A percentile compares a stretch with the other conserved stretches of the same genome.
These are phyloP conservation scores for Pungitius pungitius DNA, from an alignment of 2,113 vertebrate genomes.

Conservation along the genomic window DNA sequence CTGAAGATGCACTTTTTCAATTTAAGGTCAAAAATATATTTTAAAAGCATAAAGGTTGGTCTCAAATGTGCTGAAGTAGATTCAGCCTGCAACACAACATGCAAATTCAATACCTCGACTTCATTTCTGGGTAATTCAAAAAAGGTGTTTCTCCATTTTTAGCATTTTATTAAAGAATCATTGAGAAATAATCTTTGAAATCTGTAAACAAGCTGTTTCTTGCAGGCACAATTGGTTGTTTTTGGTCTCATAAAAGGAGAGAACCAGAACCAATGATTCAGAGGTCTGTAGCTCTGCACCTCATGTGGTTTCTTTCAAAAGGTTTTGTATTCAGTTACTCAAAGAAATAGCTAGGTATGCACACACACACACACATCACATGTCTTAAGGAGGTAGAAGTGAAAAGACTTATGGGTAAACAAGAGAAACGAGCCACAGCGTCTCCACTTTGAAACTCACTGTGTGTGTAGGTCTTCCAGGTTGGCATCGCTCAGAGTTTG, in stretches of 20 bases:
- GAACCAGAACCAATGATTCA: neutral
- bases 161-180: neutral
- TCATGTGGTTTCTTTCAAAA: neutral
- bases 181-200: neutral
- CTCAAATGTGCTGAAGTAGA: neutral
- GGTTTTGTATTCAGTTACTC: neutral
- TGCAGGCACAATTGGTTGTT: neutral
- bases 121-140: neutral
- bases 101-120: neutral
- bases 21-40: neutral
- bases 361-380: neutral
- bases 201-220: neutral
- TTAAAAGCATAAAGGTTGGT: neutral
- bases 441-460: constrained; percentile 69
- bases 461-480: constrained; percentile 69
- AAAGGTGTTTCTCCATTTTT: neutral
- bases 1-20: neutral
- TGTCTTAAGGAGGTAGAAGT: neutral
- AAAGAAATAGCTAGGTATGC: neutral
- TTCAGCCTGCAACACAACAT: neutral
- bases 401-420: neutral
- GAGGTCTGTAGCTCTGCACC: no score
- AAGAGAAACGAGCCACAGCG: neutral
- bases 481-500: constrained; percentile 59
- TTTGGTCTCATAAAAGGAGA: neutral